Base-by-base conservation (phyloP, 1,140 invertebrate species). In the Luehdorfia chinensis region DNA sequence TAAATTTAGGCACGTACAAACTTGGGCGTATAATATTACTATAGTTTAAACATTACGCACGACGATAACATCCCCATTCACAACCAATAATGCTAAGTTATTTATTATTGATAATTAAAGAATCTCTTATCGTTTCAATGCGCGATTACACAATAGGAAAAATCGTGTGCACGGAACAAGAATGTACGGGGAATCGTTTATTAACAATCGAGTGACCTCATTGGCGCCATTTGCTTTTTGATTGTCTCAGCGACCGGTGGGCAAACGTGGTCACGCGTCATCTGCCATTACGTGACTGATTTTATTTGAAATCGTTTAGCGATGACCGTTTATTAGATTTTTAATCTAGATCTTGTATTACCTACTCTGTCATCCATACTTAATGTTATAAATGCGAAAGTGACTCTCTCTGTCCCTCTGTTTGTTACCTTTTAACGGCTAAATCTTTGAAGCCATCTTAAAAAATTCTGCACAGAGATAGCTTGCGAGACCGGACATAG, bases 221-320 rank as follows among this genome's bases (percentile, higher is more conserved):
- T 72, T 60, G 68, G 57, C 66, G 68, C 59, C 65, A 63, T 74
- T 73, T 73, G 63, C 51, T 61, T 66, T 55, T 59, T 68, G 55
- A 69, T 68, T 65, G 66, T 68, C 52, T 58, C 57, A 47, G 37
- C 32, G 44, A 41, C 55, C 58, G 46, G 43, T 59, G 57, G 43
- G 37, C 31, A 50, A 57, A 65, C 66, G 66, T 66, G 62, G 50
- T 66, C 75, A 78, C 75, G 72, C 62, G 47, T 13, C 53, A 46
- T 56, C 41, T 30, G 53, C 16, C 46, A 14, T 30, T 50, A 69
- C 69, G 71, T 77, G 71, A 75, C 50, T 41, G 36, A 59, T 43
- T 55, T 56, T 15, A 44, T 37, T 55, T 32, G 23, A 23, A 36
- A 34, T 21, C 19, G 31, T 46, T 46, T 21, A 33, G 21, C 12